Conservation (phyloP, 2,113 vertebrate species). For the Coryphaenoides rupestris region DNA sequence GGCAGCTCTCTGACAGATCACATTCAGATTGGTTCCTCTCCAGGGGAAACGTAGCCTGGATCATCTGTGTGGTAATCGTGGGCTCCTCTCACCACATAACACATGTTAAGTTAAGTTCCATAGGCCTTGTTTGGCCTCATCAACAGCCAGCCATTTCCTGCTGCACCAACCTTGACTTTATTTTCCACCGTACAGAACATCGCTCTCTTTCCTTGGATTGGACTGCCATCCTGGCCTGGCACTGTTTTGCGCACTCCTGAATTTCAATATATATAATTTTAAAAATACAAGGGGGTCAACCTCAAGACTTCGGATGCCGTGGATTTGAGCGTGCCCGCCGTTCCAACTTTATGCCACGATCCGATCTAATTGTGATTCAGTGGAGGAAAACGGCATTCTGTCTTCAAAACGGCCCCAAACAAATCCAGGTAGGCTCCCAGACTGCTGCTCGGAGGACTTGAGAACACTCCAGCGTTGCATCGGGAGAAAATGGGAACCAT, state of each 20-base stretch:
- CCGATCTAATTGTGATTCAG: constrained; percentile 27
- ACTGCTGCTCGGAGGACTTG: constrained; percentile 34
- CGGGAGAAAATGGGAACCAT: constrained; percentile 49
- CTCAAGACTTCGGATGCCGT: constrained; percentile 36
- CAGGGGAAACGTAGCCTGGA: constrained; percentile 1
- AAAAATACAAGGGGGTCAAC: constrained; percentile 21
- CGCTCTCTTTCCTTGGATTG: constrained; percentile 17
- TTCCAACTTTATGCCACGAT: constrained; percentile 29
- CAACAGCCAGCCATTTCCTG: constrained; percentile 2
- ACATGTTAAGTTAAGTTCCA: constrained; percentile 22
- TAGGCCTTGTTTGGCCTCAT: constrained; percentile 2
- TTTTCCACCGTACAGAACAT: background rate
- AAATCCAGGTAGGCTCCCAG: constrained; percentile 39
- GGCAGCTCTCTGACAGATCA: constrained; percentile 35
- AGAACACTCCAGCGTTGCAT: constrained; percentile 37
- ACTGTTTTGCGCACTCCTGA: background rate
- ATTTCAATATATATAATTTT: constrained; percentile 16
- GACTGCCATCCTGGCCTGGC: constrained; percentile 27
- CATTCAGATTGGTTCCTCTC: background rate
- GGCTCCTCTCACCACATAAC: constrained; percentile 28
- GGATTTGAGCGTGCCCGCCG: constrained; percentile 8
- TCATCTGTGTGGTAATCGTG: background rate
- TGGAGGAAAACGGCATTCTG: constrained; percentile 9
- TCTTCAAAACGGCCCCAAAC: constrained; percentile 19
- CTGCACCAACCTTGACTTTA: constrained; percentile 5